Base-by-base conservation (phyloP, 1,140 invertebrate species). In the Drosophila baimaii region DNA sequence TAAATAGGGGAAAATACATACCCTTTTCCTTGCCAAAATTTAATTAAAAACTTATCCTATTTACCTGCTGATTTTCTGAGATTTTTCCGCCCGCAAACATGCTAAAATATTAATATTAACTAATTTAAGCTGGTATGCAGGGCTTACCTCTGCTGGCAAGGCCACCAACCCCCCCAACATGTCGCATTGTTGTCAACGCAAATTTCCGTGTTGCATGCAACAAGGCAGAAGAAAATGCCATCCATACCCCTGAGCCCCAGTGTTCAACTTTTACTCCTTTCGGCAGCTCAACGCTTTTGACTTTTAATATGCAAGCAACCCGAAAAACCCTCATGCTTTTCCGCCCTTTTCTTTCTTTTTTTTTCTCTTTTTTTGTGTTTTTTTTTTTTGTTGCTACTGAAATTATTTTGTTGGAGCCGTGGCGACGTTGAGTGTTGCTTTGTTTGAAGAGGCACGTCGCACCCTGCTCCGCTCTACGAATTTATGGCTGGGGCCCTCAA, bases 281-380 rank as follows among this genome's bases (percentile, higher is more conserved):
- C 56, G 64, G 43, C 63, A 78, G 83, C 75, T 85, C 75, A 88
- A 79, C 79, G 66, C 82, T 88, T 86, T 81, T 88, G 82, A 86
- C 79, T 88, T 89, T 88, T 88, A 89, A 88, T 88, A 88, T 88
- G 83, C 77, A 64, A 83, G 70, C 81, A 80, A 73, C 57, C 72
- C 66, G 37, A 72, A 81, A 81, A 73, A 64, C 39, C 46, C 27
- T 29, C 13, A 17, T 31, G 25, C 43, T 10, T 3, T 25, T 29
- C 35, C 46, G 5, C 44, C 46, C 25, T 15, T 23, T 29, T 13
- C n/a, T 15, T 9, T 5, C 9, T 6, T 3, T 19, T 13, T 37
- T 27, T 46, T 21, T 58, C 56, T 73, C 81, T 74, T 84, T 58
- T 69, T 81, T n/a, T n/a, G n/a, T n/a, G n/a, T n/a, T n/a, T n/a